Conservation (phyloP, 2,797 vertebrate species). For the Geotrypetes seraphini region DNA sequence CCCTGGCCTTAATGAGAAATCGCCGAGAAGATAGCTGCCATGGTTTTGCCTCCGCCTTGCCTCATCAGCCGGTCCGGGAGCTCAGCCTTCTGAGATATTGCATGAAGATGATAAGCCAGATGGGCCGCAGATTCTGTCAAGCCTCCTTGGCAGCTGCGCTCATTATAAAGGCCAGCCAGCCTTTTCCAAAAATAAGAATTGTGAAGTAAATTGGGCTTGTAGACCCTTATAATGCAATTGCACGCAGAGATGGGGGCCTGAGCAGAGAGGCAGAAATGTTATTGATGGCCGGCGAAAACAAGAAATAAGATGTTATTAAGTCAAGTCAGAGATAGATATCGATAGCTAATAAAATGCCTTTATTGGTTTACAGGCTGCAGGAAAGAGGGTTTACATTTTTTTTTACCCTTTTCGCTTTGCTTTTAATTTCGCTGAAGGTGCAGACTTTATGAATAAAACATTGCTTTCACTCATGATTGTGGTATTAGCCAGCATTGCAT, state of each 20-base stretch:
- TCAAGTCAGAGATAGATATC: constrained; percentile 73
- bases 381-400: constrained; percentile 59
- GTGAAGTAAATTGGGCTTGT: constrained; percentile 72
- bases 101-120: constrained; percentile 69
- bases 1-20: constrained; percentile 62
- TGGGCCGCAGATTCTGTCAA: constrained; percentile 66
- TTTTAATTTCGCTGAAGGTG: constrained; percentile 70
- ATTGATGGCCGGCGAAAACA: constrained; percentile 73
- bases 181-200: constrained; percentile 70
- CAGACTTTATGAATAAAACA: constrained; percentile 70
- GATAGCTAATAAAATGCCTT: constrained; percentile 74
- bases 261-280: constrained; percentile 68
- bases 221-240: constrained; percentile 72
- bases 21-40: constrained; percentile 47
- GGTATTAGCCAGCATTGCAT: constrained; percentile 51
- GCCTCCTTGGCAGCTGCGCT: constrained; percentile 63
- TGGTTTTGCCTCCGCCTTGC: constrained; percentile 39
- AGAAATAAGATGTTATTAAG: constrained; percentile 76
- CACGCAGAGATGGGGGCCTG: constrained; percentile 59
- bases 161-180: constrained; percentile 62
- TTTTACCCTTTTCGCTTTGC: constrained; percentile 65
- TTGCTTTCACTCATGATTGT: constrained; percentile 50
- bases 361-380: constrained; percentile 70
- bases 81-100: constrained; percentile 59
- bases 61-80: constrained; percentile 62